These are phyloP conservation scores for Drosophila virilis DNA, from an alignment of 1,140 invertebrate species.

Conservation along the genomic window DNA sequence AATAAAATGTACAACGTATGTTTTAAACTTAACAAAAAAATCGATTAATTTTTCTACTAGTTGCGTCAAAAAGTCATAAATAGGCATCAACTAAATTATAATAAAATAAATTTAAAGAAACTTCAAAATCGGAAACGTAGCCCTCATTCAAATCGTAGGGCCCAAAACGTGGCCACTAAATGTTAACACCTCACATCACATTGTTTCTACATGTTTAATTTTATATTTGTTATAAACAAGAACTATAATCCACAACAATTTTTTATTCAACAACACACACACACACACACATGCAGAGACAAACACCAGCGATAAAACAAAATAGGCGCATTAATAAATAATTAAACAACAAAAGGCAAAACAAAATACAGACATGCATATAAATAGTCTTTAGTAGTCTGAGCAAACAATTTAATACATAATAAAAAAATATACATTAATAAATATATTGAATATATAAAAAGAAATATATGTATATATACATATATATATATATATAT, in stretches of 20 bases:
- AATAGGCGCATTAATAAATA: slow-evolving; percentile 54
- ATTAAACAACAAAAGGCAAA: slow-evolving; percentile 32
- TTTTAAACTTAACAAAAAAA: slow-evolving; percentile 19
- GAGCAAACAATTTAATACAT: slow-evolving; percentile 70
- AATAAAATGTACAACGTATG: slow-evolving; percentile 30
- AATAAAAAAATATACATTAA: slow-evolving; percentile 28
- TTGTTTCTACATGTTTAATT: slow-evolving; percentile 46
- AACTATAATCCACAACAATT: slow-evolving; percentile 10
- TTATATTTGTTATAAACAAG: slow-evolving; percentile 29
- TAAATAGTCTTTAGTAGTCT: slow-evolving; percentile 76
- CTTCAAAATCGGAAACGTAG: background rate
- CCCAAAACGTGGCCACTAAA: slow-evolving; percentile 51
- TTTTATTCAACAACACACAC: slow-evolving; percentile 30
- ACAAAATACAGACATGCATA: slow-evolving; percentile 61
- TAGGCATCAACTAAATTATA: slow-evolving; percentile 62
- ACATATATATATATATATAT: slow-evolving; percentile 26
- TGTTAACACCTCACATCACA: slow-evolving; percentile 63
- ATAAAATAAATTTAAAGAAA: slow-evolving; percentile 18
- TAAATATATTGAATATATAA: slow-evolving; percentile 34
- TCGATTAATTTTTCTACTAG: slow-evolving; percentile 63
- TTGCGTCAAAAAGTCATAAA: slow-evolving; percentile 77
- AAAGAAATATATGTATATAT: slow-evolving; percentile 45
- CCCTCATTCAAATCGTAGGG: background rate
- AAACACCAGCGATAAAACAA: slow-evolving; percentile 18
- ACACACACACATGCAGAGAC: slow-evolving; percentile 23